These are phyloP conservation scores for Lithophane leautieri DNA, from an alignment of 2,888 invertebrate species.

Conservation along the genomic window DNA sequence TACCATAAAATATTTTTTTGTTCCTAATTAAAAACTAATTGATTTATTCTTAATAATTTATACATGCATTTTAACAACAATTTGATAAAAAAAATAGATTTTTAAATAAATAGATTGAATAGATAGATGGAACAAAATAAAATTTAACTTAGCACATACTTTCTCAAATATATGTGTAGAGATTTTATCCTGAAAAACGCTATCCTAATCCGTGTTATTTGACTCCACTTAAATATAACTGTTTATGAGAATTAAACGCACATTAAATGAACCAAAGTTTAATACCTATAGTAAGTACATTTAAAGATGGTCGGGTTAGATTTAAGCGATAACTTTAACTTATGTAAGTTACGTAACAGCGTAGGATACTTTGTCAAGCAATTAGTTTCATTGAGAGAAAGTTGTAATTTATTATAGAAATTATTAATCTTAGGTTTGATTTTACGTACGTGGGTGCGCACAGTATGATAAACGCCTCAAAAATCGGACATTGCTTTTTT, in stretches of 20 bases:
- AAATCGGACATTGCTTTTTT: too few relatives aligned
- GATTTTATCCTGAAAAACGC: slow-evolving; percentile 8
- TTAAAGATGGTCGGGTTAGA: slow-evolving; percentile 33
- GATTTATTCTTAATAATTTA: too few relatives aligned
- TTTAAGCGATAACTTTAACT: slow-evolving; percentile 51
- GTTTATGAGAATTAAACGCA: slow-evolving; percentile 22
- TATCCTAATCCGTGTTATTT: neutral
- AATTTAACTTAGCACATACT: slow-evolving; percentile 7
- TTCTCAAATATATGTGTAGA: neutral
- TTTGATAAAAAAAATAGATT: too few relatives aligned
- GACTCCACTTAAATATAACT: slow-evolving; percentile 2
- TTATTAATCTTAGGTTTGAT: slow-evolving; percentile 49
- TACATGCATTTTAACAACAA: too few relatives aligned
- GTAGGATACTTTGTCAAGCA: slow-evolving; percentile 52
- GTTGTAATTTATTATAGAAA: slow-evolving; percentile 64
- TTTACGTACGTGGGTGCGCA: slow-evolving; percentile 35
- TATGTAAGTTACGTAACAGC: slow-evolving; percentile 51
- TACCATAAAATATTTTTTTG: too few relatives aligned
- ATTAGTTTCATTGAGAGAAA: slow-evolving; percentile 63
- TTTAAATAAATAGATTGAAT: too few relatives aligned
- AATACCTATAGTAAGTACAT: slow-evolving; percentile 27
- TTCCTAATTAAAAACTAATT: too few relatives aligned
- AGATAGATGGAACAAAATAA: too few relatives aligned
- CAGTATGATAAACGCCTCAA: too few relatives aligned
- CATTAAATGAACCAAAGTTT: slow-evolving; percentile 6